These are phyloP conservation scores for Strigamia crassipes DNA, from an alignment of 2,888 invertebrate species.

Conservation along the genomic window DNA sequence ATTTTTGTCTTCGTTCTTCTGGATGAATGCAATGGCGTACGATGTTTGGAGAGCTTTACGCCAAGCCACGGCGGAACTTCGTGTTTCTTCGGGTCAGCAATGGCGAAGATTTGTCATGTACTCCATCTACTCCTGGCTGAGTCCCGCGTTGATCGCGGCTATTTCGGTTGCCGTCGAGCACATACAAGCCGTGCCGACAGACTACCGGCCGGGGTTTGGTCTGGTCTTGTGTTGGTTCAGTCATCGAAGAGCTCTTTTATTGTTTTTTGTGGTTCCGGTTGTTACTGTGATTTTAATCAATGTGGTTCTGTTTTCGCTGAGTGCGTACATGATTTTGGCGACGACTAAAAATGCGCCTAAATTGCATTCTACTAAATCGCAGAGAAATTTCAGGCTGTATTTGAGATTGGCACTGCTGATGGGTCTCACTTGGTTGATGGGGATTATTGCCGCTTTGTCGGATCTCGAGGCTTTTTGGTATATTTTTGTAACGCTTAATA, in stretches of 20 bases:
- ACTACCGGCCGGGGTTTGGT: conserved; percentile 61
- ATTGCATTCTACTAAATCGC: conserved; percentile 55
- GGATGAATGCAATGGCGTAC: conserved; percentile 65
- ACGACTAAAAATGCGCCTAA: conserved; percentile 56
- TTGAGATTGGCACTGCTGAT: conserved; percentile 61
- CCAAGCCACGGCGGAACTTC: conserved; percentile 61
- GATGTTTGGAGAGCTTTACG: conserved; percentile 62
- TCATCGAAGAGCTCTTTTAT: conserved; percentile 60
- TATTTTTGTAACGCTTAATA: conserved; percentile 61
- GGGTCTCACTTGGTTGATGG: conserved; percentile 63
- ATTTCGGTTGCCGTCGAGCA: conserved; percentile 58
- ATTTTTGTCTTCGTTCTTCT: conserved; percentile 64
- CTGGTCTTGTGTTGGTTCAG: conserved; percentile 63
- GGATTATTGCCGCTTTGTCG: conserved; percentile 60
- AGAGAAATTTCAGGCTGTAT: conserved; percentile 59
- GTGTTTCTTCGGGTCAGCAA: conserved; percentile 59
- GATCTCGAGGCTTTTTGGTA: conserved; percentile 60
- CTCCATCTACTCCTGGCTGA: conserved; percentile 61
- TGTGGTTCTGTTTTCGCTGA: conserved; percentile 59
- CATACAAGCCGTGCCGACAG: conserved; percentile 43
- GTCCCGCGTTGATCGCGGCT: conserved; percentile 59
- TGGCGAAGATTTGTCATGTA: conserved; percentile 60
- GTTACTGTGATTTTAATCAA: conserved; percentile 60
- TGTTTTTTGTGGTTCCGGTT: conserved; percentile 63
- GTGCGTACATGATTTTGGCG: conserved; percentile 59